phyloP scores from a whole-genome alignment of 2,797 vertebrate species.

The Tauraco hartlaubi region DNA sequence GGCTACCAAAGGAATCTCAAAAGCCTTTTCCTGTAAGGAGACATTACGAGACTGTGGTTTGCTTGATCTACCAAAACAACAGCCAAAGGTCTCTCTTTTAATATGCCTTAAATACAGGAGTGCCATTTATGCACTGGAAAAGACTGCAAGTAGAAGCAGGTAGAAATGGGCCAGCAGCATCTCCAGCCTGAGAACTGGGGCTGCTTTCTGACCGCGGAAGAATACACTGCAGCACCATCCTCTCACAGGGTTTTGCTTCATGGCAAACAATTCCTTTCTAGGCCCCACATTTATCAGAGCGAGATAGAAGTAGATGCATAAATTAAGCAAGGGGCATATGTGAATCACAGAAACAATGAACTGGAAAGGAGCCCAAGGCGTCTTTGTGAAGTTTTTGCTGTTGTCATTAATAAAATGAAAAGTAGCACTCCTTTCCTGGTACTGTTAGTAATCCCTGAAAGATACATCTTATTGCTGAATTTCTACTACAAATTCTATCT shows the following conservation, averaged over 20 bases:
- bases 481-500: not conserved
- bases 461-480: not conserved
- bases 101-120: not conserved
- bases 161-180: not conserved
- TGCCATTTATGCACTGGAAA: not conserved
- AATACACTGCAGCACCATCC: accelerated
- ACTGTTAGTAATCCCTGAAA: not conserved
- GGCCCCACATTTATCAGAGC: not conserved
- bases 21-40: not conserved
- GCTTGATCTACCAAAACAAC: not conserved
- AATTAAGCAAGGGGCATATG: not conserved
- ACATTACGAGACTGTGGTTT: not conserved
- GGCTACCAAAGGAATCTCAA: not conserved
- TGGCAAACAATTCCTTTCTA: not conserved
- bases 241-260: not conserved
- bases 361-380: not conserved
- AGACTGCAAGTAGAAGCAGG: not conserved
- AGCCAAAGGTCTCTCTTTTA: not conserved
- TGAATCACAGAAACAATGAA: not conserved
- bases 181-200: not conserved
- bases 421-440: not conserved
- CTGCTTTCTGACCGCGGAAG: not conserved
- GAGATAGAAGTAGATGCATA: not conserved
- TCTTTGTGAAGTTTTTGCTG: not conserved
- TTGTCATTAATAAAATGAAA: not conserved